These are phyloP conservation scores for Lasioglossum baleicum DNA, from an alignment of 1,140 invertebrate species.

Conservation along the genomic window DNA sequence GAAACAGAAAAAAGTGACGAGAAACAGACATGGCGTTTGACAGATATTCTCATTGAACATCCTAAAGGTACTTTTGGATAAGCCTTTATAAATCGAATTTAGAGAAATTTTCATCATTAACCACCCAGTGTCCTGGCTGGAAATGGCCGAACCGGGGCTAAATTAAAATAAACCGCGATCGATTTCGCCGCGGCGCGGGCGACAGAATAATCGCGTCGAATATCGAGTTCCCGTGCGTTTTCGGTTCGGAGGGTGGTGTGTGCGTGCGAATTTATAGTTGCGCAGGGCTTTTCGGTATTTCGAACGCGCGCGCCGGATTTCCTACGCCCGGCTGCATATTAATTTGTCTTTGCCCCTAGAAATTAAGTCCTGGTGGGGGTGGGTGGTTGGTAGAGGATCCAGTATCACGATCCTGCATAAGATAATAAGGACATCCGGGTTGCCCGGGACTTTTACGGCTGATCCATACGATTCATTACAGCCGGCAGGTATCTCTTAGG, in stretches of 20 bases:
- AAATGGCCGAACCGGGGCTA: too few relatives aligned
- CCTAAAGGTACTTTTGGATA: too few relatives aligned
- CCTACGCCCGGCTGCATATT: conserved; percentile 36
- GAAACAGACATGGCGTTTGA: too few relatives aligned
- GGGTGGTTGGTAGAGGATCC: background rate
- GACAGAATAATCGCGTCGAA: conserved; percentile 7
- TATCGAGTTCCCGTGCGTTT: background rate
- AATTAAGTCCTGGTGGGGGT: conserved; percentile 6
- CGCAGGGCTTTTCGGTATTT: background rate
- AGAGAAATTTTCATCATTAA: too few relatives aligned
- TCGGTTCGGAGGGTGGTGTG: background rate
- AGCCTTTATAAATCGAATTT: too few relatives aligned
- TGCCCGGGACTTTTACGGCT: conserved; percentile 29
- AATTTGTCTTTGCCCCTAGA: conserved; percentile 18
- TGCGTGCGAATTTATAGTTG: too few relatives aligned
- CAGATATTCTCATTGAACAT: too few relatives aligned
- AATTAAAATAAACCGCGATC: background rate
- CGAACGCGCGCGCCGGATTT: conserved; percentile 19
- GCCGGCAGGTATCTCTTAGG: conserved; percentile 37
- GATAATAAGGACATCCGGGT: conserved; percentile 41
- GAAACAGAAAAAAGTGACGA: too few relatives aligned
- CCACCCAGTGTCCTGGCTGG: too few relatives aligned
- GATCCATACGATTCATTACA: conserved; percentile 47
- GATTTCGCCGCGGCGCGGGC: background rate
- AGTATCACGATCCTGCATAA: conserved; percentile 27